Percentiles rank a stretch among this genome's conserved stretches.
Evolutionary conservation across 1,140 invertebrate genomes (phyloP).

Genomic region (Drosophila orosa): DNA sequence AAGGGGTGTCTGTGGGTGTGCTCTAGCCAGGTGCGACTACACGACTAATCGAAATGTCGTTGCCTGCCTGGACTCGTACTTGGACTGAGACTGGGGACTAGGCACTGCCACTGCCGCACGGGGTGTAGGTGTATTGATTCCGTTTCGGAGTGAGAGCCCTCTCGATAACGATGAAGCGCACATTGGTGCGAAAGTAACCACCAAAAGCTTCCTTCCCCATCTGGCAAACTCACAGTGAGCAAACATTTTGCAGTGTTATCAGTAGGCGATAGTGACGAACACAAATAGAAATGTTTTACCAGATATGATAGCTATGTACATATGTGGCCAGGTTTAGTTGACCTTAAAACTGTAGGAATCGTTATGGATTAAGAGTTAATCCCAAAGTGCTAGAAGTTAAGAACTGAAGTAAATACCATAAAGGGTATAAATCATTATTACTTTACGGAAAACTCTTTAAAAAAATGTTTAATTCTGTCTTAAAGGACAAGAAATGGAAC

Average conservation of each 20-base stretch:
- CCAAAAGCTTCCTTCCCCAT: neutral
- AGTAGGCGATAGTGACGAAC: slow-evolving; percentile 13
- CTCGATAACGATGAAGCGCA: slow-evolving; percentile 1
- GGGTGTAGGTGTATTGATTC: slow-evolving; percentile 4
- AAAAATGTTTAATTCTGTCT: neutral
- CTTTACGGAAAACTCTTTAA: neutral
- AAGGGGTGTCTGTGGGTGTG: slow-evolving; percentile 28
- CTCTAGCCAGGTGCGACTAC: slow-evolving; percentile 37
- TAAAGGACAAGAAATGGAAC: neutral
- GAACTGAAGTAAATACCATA: neutral
- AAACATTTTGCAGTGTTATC: slow-evolving; percentile 21
- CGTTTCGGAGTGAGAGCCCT: slow-evolving; percentile 3
- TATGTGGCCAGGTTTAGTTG: neutral
- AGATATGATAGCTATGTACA: slow-evolving; percentile 22
- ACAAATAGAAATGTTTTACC: slow-evolving; percentile 20
- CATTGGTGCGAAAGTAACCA: slow-evolving; percentile 16
- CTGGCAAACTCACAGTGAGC: slow-evolving; percentile 35
- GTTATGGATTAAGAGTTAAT: neutral
- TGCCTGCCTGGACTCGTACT: slow-evolving; percentile 37
- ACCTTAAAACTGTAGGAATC: neutral
- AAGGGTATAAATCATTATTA: neutral
- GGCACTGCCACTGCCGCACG: neutral
- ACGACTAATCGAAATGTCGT: slow-evolving; percentile 57
- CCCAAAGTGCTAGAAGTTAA: neutral
- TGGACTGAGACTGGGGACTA: slow-evolving; percentile 4